A percentile compares a stretch with the other conserved stretches of the same genome.
Conservation (phyloP, 2,113 vertebrate genomes). For the Gallinago paraguaiae region DNA sequence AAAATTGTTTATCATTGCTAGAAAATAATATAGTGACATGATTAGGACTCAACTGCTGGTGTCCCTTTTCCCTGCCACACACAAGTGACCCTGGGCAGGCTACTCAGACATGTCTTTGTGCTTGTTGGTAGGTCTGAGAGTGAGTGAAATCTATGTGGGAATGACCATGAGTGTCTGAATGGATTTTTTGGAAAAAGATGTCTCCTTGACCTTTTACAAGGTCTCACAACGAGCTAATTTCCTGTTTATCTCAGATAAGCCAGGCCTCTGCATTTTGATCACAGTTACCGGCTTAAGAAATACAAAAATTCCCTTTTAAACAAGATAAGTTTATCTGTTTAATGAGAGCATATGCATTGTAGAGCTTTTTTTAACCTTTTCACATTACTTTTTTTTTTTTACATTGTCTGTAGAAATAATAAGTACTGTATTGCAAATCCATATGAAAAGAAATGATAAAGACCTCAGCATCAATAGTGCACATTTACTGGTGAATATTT, state of each 20-base stretch:
- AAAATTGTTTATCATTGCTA: not conserved
- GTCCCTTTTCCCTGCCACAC: not conserved
- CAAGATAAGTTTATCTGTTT: not conserved
- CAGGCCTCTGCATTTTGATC: not conserved
- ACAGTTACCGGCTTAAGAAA: not conserved
- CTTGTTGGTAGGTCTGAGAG: not conserved
- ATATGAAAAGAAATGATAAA: not conserved
- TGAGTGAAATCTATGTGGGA: not conserved
- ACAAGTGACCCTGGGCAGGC: not conserved
- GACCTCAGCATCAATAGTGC: not conserved
- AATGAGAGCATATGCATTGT: not conserved
- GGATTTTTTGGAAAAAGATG: not conserved
- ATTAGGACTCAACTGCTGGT: not conserved
- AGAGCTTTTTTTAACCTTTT: not conserved
- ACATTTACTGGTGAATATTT: not conserved
- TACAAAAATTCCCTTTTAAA: not conserved
- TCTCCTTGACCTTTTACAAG: not conserved
- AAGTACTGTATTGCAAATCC: not conserved
- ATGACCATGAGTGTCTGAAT: not conserved
- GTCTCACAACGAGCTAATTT: not conserved
- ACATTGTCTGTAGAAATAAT: not conserved
- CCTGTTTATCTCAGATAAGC: constrained; percentile 15
- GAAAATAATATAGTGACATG: not conserved
- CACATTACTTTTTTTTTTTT: not conserved
- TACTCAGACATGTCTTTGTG: not conserved